Conservation (phyloP, 2,888 invertebrate genomes). For the Celastrina argiolus region DNA sequence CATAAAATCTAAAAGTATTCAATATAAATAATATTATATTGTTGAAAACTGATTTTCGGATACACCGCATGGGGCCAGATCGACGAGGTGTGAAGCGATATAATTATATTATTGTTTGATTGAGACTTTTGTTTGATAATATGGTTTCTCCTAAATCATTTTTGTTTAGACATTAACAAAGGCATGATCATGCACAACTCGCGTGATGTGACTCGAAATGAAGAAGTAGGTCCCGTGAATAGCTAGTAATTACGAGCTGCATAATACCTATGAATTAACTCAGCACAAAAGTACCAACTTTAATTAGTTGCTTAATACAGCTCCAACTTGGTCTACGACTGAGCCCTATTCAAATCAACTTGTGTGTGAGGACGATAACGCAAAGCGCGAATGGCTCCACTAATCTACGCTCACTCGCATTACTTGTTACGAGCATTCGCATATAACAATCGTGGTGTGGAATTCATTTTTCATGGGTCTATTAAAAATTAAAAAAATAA, state of each 20-base stretch:
- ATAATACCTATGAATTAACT: slow-evolving; percentile 37
- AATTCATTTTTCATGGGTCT: neutral
- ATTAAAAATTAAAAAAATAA: neutral
- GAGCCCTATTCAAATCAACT: slow-evolving; percentile 48
- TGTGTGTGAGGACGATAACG: slow-evolving; percentile 52
- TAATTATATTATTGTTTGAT: no score
- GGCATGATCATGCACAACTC: neutral
- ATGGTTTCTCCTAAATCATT: neutral
- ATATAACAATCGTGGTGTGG: neutral
- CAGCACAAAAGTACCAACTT: slow-evolving; percentile 49
- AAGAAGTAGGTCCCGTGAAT: slow-evolving; percentile 27
- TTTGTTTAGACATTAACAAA: neutral
- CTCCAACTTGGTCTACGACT: slow-evolving; percentile 43
- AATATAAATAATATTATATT: no score
- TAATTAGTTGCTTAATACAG: slow-evolving; percentile 54
- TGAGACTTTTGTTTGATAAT: neutral
- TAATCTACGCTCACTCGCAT: slow-evolving; percentile 22
- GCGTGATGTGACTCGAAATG: slow-evolving; percentile 20
- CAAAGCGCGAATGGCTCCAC: slow-evolving; percentile 24
- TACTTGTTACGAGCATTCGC: neutral
- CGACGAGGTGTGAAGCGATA: no score
- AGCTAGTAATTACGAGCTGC: slow-evolving; percentile 35
- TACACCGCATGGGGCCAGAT: no score
- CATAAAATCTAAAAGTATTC: no score
- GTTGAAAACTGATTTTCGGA: no score